Percentiles rank a stretch among this genome's conserved stretches.
These are phyloP conservation scores for Gari tellinella DNA, from an alignment of 2,888 invertebrate genomes.

Conservation along the genomic window DNA sequence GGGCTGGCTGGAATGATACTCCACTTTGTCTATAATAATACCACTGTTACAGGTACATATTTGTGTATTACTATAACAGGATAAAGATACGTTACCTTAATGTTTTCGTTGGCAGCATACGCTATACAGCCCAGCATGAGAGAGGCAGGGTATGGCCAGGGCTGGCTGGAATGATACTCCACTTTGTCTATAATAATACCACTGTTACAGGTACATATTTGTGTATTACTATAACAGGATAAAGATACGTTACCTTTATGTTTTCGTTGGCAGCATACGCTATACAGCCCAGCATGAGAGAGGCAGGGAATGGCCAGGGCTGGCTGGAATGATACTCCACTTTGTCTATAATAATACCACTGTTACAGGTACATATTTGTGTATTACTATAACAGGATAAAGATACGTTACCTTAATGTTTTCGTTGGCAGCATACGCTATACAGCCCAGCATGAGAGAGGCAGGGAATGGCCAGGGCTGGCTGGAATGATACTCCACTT, in stretches of 20 bases:
- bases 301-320: slow-evolving; percentile 86
- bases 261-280: slow-evolving; percentile 83
- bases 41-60: slow-evolving; percentile 87
- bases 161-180: slow-evolving; percentile 86
- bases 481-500: slow-evolving; percentile 85
- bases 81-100: slow-evolving; percentile 79
- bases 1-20: slow-evolving; percentile 86
- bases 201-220: slow-evolving; percentile 87
- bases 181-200: slow-evolving; percentile 85
- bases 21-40: slow-evolving; percentile 84
- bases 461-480: slow-evolving; percentile 87
- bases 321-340: slow-evolving; percentile 86
- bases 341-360: slow-evolving; percentile 85
- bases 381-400: no score
- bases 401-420: slow-evolving; percentile 76
- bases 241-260: slow-evolving; percentile 77
- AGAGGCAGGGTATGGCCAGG: slow-evolving; percentile 86
- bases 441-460: slow-evolving; percentile 86
- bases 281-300: slow-evolving; percentile 86
- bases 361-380: no score
- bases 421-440: slow-evolving; percentile 83
- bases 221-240: no score
- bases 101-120: slow-evolving; percentile 78
- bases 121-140: slow-evolving; percentile 86
- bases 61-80: no score